These are phyloP conservation scores for Pomacea canaliculata DNA, from an alignment of 2,888 invertebrate genomes.

Conservation along the genomic window DNA sequence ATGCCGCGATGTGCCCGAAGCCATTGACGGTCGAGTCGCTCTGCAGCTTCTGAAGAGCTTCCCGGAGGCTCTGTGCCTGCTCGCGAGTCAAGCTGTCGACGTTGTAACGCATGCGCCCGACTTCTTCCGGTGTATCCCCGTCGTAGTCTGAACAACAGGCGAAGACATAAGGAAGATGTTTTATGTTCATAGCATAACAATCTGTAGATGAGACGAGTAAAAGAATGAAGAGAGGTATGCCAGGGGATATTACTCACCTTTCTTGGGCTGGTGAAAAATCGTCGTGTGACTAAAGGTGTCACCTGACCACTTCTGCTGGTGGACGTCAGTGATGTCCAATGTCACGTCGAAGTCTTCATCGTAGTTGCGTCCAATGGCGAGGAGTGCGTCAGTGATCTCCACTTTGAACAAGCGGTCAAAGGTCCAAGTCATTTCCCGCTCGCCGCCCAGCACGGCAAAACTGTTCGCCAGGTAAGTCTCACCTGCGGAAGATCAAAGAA, in stretches of 20 bases:
- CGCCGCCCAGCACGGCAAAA: constrained; percentile 37
- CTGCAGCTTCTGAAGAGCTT: constrained; percentile 29
- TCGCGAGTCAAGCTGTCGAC: constrained; percentile 29
- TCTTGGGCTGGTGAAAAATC: constrained; percentile 3
- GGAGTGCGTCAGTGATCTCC: constrained; percentile 36
- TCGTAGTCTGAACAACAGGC: background rate
- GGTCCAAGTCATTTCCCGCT: constrained; percentile 41
- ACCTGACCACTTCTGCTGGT: constrained; percentile 8
- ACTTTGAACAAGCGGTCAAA: constrained; percentile 37
- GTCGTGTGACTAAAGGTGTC: constrained; percentile 10
- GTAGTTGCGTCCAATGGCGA: constrained; percentile 13
- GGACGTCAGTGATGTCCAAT: constrained; percentile 25
- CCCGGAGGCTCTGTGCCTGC: constrained; percentile 33
- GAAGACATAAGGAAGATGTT: background rate
- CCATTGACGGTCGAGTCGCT: constrained; percentile 32
- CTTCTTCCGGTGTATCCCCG: background rate
- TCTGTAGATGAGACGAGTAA: too few species aligned
- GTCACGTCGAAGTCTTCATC: constrained; percentile 32
- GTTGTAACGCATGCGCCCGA: constrained; percentile 26
- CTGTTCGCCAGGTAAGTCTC: constrained; percentile 23
- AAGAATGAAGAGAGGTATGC: too few species aligned
- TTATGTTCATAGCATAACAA: too few species aligned
- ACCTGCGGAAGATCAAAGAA: background rate
- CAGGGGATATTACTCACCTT: background rate
- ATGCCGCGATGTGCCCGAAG: constrained; percentile 36